A percentile compares a stretch with the other conserved stretches of the same genome.
Evolutionary conservation across 2,113 vertebrate genomes (phyloP).

Genomic region (Barbus barbus): DNA sequence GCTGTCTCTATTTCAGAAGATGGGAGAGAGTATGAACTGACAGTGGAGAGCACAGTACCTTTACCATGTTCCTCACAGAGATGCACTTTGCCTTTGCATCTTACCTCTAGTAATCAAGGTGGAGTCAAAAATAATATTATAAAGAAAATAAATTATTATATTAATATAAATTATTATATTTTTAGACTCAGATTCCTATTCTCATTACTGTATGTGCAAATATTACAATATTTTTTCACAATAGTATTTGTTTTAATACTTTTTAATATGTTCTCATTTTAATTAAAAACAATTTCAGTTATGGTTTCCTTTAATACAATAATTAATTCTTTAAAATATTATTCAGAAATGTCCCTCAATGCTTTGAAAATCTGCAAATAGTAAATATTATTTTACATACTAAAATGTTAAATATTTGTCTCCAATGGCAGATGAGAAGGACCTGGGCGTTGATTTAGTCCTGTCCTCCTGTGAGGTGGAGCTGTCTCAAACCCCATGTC

Average conservation of each 20-base stretch:
- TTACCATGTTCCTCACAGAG: slow-evolving; percentile 76
- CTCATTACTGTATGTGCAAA: background rate
- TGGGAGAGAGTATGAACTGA: slow-evolving; percentile 77
- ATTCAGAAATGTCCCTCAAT: background rate
- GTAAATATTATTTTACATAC: background rate
- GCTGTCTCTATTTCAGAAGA: slow-evolving; percentile 79
- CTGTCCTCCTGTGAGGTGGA: slow-evolving; percentile 85
- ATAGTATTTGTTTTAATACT: background rate
- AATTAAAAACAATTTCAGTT: too few relatives aligned
- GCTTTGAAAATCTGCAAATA: background rate
- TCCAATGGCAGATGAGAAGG: slow-evolving; percentile 56
- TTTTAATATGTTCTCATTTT: too few relatives aligned
- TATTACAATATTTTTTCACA: background rate
- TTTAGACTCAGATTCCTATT: background rate
- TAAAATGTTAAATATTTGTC: background rate
- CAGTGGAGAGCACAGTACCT: slow-evolving; percentile 83
- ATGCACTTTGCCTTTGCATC: slow-evolving; percentile 79
- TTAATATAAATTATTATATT: too few relatives aligned
- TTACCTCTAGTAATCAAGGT: slow-evolving; percentile 80
- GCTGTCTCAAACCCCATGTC: slow-evolving; percentile 74
- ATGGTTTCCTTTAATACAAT: background rate
- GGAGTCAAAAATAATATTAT: slow-evolving; percentile 40
- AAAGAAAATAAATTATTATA: background rate
- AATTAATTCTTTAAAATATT: background rate
- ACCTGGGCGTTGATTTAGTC: slow-evolving; percentile 77